Evolutionary conservation across 2,113 vertebrate genomes (phyloP), one percentile per base, ranked within the genome.

Genomic region (Pantherophis guttatus): DNA sequence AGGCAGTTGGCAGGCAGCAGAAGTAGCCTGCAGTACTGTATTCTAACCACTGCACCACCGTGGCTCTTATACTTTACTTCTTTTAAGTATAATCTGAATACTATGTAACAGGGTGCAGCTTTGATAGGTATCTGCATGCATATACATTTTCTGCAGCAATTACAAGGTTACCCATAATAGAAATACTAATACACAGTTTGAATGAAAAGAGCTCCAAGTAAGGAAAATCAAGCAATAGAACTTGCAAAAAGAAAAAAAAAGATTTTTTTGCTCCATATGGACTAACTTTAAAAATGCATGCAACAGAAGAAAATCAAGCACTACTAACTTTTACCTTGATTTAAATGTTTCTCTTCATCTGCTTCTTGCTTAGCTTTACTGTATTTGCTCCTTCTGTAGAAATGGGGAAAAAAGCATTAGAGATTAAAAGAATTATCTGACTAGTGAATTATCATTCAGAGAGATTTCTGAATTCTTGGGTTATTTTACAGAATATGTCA

Each of bases 321-420:
- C 29, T 89, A 19, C 53, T 50, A 57, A 89, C 87, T 94, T 48
- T 96, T 98, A 99, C 99, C 99, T 99, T 99, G 98, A 96, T 99
- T 99, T 96, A 99, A 96, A 96, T 99, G 99, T 58, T 99, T 99
- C 96, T 99, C 99, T 96, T 99, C 99, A 86, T 99, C 99, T 2
- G 99, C 98, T 96, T 99, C 99, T 96, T 99, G 99, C 97, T 99
- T 99, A 21, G 99, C 99, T 92, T 99, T 99, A 96, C 99, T 99
- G 98, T 99, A 99, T 91, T 99, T 99, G 96, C 98, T 99, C 96
- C 99, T 98, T 96, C 98, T 99, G 98, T 91, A 96, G 92, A 93
- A 94, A 96, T 91, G 96, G 94, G 97, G 95, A 97, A 96, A 86
- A 96, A 59, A 95, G 62, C 48, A 6, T 26, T 89, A 57, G n/a